These are phyloP conservation scores for Lymantria monacha DNA, from an alignment of 2,888 invertebrate species.

Conservation along the genomic window DNA sequence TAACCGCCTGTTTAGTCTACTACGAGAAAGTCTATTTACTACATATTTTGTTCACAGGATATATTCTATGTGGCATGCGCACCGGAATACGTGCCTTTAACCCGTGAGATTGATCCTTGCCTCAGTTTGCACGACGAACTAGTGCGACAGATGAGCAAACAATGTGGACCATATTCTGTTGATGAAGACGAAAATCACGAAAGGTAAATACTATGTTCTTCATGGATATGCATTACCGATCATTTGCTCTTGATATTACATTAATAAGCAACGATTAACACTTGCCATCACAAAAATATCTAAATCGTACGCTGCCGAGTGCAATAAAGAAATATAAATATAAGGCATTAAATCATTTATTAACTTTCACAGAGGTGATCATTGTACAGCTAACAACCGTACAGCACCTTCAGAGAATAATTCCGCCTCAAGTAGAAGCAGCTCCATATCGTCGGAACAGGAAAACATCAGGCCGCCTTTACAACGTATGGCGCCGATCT, in stretches of 20 bases:
- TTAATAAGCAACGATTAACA: too few relatives aligned
- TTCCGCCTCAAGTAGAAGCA: conserved; percentile 71
- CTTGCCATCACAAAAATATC: too few relatives aligned
- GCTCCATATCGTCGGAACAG: conserved; percentile 74
- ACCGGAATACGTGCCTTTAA: conserved; percentile 72
- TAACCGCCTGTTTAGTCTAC: too few relatives aligned
- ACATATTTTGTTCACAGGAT: conserved; percentile 45
- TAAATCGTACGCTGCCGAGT: too few relatives aligned
- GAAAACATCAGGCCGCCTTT: conserved; percentile 72
- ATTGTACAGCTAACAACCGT: conserved; percentile 46
- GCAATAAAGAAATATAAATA: too few relatives aligned
- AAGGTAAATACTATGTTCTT: conserved; percentile 36
- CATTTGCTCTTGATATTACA: too few relatives aligned
- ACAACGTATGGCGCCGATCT: conserved; percentile 70
- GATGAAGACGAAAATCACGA: conserved; percentile 68
- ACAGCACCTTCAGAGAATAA: conserved; percentile 57
- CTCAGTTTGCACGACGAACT: conserved; percentile 68
- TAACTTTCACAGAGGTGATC: conserved; percentile 24
- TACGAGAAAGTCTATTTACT: too few relatives aligned
- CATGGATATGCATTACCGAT: not conserved
- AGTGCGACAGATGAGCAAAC: conserved; percentile 63
- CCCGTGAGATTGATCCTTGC: conserved; percentile 67
- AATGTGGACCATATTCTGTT: conserved; percentile 58
- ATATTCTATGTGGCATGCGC: conserved; percentile 79
- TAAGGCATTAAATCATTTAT: not conserved